Conservation (phyloP, 1,140 invertebrate genomes). For the Pomacea maculata region DNA sequence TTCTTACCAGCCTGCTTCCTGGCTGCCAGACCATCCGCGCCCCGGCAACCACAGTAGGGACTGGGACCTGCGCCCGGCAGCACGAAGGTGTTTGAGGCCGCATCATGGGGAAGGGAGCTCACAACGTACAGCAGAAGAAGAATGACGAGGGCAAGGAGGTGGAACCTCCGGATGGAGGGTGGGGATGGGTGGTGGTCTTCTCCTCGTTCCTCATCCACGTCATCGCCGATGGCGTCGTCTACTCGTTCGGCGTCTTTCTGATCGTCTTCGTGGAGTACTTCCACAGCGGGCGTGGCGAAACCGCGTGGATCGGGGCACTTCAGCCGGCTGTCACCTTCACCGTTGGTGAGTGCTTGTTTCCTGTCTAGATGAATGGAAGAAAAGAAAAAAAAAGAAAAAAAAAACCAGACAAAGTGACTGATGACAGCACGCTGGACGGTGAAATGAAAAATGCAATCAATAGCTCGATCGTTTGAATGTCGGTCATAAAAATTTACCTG, state of each 20-base stretch:
- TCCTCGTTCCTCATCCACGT: conserved; percentile 98
- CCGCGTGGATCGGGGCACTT: conserved; percentile 76
- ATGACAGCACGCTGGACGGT: not conserved
- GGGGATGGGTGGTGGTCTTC: conserved; percentile 94
- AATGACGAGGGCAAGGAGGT: conserved; percentile 4
- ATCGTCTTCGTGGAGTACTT: conserved; percentile 83
- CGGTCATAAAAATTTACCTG: too few species aligned
- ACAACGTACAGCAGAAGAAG: conserved; percentile 6
- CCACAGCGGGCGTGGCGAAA: conserved; percentile 84
- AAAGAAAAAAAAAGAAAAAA: not conserved
- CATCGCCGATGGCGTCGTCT: conserved; percentile 88
- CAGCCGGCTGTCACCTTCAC: conserved; percentile 58
- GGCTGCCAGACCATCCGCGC: too few species aligned
- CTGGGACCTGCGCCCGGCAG: too few species aligned
- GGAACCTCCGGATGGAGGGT: conserved; percentile 64
- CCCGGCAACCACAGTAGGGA: too few species aligned
- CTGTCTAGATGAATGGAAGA: not conserved
- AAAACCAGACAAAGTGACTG: not conserved
- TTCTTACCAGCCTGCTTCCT: too few species aligned
- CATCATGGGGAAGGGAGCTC: conserved; percentile 24
- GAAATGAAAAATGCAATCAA: too few species aligned
- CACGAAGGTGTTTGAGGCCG: too few species aligned
- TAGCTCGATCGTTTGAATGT: too few species aligned
- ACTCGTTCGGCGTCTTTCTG: conserved; percentile 65
- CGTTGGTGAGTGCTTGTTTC: conserved; percentile 48